Conservation (phyloP, 2,113 vertebrate genomes). For the Calyptommatus sinebrachiatus region DNA sequence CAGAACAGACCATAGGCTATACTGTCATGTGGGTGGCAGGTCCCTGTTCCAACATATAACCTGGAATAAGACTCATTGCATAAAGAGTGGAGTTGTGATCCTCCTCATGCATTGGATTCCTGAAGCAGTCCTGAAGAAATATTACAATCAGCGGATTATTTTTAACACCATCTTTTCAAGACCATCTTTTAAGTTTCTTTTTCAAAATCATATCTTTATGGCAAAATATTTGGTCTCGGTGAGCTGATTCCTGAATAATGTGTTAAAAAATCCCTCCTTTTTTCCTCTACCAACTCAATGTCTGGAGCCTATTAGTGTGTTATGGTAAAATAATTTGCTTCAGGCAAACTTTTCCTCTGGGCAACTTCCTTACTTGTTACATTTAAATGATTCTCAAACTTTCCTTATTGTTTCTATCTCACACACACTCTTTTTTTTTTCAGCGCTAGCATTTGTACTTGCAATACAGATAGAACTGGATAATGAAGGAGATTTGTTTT, state of each 20-base stretch:
- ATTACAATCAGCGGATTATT: neutral
- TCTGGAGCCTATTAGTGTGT: neutral
- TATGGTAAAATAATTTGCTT: constrained; percentile 18
- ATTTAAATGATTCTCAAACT: constrained; percentile 24
- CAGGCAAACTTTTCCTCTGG: constrained; percentile 20
- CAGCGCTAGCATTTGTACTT: neutral
- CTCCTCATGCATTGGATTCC: no score
- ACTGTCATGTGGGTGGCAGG: no score
- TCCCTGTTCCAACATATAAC: no score
- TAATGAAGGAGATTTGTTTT: neutral
- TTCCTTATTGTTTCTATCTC: neutral
- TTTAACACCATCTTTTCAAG: no score
- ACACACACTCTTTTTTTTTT: neutral
- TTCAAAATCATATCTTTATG: neutral
- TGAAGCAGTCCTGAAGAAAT: no score
- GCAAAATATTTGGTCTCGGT: constrained; percentile 1
- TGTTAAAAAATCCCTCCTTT: constrained; percentile 20
- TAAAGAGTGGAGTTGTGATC: no score
- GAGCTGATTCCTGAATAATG: constrained; percentile 2
- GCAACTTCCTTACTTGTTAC: constrained; percentile 15
- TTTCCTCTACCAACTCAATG: constrained; percentile 4
- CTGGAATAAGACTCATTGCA: no score
- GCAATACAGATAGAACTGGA: neutral
- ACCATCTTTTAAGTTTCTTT: constrained; percentile 13
- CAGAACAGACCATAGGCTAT: no score